A percentile compares a stretch with the other conserved stretches of the same genome.
These are phyloP conservation scores for Leptogaster cylindrica DNA, from an alignment of 2,888 invertebrate genomes.

Conservation along the genomic window DNA sequence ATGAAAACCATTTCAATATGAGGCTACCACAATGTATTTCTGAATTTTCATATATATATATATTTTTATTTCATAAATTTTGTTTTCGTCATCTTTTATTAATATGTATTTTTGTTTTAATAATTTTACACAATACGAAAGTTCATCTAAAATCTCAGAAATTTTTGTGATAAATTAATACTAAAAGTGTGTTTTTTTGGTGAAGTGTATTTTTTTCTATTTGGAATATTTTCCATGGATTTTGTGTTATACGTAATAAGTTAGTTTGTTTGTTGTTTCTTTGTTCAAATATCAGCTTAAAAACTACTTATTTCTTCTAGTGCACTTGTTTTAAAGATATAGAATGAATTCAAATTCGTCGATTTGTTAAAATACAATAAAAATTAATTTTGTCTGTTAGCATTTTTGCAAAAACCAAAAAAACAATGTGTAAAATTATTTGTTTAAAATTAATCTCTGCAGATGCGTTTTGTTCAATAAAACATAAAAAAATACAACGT, in stretches of 20 bases:
- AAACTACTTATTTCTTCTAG: constrained; percentile 29
- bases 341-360: constrained; percentile 28
- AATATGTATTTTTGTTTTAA: constrained; percentile 16
- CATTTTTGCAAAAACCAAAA: too few relatives aligned
- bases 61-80: constrained; percentile 18
- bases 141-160: constrained; percentile 37
- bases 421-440: too few relatives aligned
- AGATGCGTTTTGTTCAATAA: too few relatives aligned
- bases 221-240: constrained; percentile 38
- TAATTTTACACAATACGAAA: neutral
- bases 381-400: neutral
- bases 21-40: constrained; percentile 48
- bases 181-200: constrained; percentile 42
- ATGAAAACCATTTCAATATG: constrained; percentile 50
- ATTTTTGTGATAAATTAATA: constrained; percentile 47
- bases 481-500: too few relatives aligned
- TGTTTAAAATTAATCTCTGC: too few relatives aligned
- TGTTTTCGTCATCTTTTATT: too few relatives aligned
- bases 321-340: constrained; percentile 16
- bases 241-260: too few relatives aligned
- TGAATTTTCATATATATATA: constrained; percentile 30
- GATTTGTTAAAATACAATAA: constrained; percentile 16
- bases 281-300: constrained; percentile 40
- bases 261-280: constrained; percentile 15
- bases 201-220: constrained; percentile 40